Evolutionary conservation across 2,888 invertebrate genomes (phyloP).

Genomic region (Cinara cedri): DNA sequence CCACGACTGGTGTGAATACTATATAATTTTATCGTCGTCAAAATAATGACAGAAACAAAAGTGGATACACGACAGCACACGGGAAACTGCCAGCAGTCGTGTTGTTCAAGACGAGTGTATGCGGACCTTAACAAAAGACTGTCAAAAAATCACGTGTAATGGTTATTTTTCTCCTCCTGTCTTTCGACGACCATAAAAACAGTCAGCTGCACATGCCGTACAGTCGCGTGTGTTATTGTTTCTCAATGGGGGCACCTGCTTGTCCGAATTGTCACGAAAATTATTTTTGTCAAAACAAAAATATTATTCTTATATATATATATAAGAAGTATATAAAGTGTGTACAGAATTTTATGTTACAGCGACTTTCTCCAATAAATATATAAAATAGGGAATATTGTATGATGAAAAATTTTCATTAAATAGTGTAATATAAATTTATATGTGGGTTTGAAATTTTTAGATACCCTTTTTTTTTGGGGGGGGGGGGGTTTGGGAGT

Average conservation of each 20-base stretch:
- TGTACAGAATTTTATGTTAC: no score
- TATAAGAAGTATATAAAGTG: no score
- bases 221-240: constrained; percentile 31
- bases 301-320: neutral
- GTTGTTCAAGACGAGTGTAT: constrained; percentile 30
- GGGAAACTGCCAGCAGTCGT: neutral
- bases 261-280: constrained; percentile 43
- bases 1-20: constrained; percentile 29
- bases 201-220: constrained; percentile 52
- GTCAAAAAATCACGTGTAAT: constrained; percentile 42
- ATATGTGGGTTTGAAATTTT: no score
- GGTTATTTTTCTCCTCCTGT: constrained; percentile 4
- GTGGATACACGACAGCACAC: neutral
- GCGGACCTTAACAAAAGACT: constrained; percentile 37
- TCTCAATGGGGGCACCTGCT: constrained; percentile 45
- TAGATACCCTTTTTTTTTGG: no score
- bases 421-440: no score
- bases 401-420: no score
- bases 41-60: neutral
- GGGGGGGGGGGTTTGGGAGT: no score
- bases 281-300: neutral
- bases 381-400: no score
- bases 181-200: constrained; percentile 43
- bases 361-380: no score
- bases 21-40: constrained; percentile 46